Evolutionary conservation across 2,797 vertebrate species (phyloP).

Genomic region (Forpus xanthops): DNA sequence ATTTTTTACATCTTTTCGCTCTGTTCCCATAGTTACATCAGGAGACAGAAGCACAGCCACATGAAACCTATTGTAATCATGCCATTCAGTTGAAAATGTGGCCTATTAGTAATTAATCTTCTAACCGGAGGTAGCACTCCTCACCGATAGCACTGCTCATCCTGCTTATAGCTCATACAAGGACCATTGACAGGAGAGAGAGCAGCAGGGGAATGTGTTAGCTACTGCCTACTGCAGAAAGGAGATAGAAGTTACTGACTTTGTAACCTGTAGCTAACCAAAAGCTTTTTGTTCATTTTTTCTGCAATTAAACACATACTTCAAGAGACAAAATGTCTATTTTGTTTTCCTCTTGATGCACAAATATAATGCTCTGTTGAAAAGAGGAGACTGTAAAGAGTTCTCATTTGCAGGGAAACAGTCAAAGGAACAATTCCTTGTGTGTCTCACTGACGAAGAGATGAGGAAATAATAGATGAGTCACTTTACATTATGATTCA

Average conservation of each 20-base stretch:
- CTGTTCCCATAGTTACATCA: not conserved
- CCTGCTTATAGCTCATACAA: not conserved
- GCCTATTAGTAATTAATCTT: constrained; percentile 34
- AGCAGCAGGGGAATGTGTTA: not conserved
- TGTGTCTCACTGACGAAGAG: not conserved
- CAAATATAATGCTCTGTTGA: not conserved
- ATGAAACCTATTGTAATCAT: not conserved
- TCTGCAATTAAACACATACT: constrained; percentile 6
- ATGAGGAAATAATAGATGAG: constrained; percentile 49
- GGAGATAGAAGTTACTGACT: not conserved
- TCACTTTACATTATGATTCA: constrained; percentile 50
- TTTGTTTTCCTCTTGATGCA: not conserved
- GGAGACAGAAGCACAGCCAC: not conserved
- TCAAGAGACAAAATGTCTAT: not conserved
- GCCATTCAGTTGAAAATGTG: not conserved
- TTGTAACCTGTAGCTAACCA: not conserved
- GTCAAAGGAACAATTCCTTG: constrained; percentile 40
- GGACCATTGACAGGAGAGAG: not conserved
- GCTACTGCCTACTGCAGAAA: not conserved
- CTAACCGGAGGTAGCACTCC: not conserved
- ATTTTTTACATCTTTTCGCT: not conserved
- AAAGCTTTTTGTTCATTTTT: not conserved
- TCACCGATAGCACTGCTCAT: not conserved
- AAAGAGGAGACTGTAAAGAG: not conserved
- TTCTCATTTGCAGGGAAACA: constrained; percentile 17